These are phyloP conservation scores for Scaptomyza graminum DNA, from an alignment of 1,140 invertebrate species.

Conservation along the genomic window DNA sequence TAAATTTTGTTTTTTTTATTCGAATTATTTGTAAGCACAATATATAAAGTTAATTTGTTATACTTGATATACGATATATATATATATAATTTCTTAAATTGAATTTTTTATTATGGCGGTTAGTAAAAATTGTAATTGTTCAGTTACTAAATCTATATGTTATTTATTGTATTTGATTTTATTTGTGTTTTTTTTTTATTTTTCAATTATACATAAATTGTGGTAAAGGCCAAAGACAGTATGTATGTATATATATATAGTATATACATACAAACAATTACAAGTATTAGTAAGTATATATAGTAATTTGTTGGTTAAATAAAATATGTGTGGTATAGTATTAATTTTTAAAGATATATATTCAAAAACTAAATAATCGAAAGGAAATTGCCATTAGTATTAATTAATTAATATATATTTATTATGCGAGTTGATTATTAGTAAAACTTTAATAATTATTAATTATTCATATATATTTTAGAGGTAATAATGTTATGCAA, in stretches of 20 bases:
- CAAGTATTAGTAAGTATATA: neutral
- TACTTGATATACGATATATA: too few relatives aligned
- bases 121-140: neutral
- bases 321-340: too few relatives aligned
- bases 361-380: too few relatives aligned
- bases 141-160: neutral
- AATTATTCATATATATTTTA: too few relatives aligned
- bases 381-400: too few relatives aligned
- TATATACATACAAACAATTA: neutral
- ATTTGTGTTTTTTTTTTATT: neutral
- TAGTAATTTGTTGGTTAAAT: neutral
- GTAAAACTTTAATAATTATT: too few relatives aligned
- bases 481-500: too few relatives aligned
- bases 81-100: neutral
- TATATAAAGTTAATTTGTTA: conserved; percentile 1
- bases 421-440: too few relatives aligned
- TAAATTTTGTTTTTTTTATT: too few relatives aligned
- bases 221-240: neutral
- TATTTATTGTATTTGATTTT: neutral
- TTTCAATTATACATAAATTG: conserved; percentile 7
- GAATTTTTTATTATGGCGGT: neutral
- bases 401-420: too few relatives aligned
- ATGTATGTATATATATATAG: neutral
- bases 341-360: too few relatives aligned
- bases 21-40: neutral